Evolutionary conservation across 2,888 invertebrate genomes (phyloP).

Genomic region (Nomada fucata): DNA sequence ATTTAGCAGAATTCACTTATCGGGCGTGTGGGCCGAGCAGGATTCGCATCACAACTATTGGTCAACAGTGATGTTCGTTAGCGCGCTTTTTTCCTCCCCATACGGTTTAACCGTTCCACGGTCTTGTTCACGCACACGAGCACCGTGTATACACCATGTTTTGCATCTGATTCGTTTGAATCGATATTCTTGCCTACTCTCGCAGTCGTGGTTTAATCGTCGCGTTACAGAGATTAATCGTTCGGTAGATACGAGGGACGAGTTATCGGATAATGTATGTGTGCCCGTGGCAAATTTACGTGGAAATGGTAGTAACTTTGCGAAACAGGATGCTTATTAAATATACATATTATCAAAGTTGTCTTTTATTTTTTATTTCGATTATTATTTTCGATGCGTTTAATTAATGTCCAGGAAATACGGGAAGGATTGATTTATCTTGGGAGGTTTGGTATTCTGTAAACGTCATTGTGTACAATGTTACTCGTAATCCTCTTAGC

Average conservation of each 20-base stretch:
- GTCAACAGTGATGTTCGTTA: constrained; percentile 38
- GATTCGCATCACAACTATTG: constrained; percentile 30
- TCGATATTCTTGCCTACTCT: constrained; percentile 58
- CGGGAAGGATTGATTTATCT: background rate
- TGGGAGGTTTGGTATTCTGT: background rate
- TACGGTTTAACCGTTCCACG: constrained; percentile 44
- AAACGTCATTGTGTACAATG: constrained; percentile 1
- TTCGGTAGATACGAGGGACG: constrained; percentile 48
- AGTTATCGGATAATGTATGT: constrained; percentile 52
- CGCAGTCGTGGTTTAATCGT: constrained; percentile 48
- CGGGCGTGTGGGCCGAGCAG: constrained; percentile 24
- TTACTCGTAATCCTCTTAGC: background rate
- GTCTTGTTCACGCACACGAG: background rate
- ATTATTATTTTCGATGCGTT: background rate
- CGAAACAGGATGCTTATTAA: constrained; percentile 30
- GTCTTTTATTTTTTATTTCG: background rate
- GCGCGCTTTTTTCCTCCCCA: constrained; percentile 22
- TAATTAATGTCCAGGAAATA: background rate
- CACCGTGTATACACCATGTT: constrained; percentile 37
- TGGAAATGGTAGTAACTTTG: constrained; percentile 25
- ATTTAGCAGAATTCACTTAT: constrained; percentile 50
- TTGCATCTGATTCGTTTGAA: constrained; percentile 56
- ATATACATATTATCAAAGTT: background rate
- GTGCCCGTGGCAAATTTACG: constrained; percentile 40
- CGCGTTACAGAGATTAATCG: constrained; percentile 50